phyloP scores from a whole-genome alignment of 2,888 invertebrate species.

The Diabrotica balteata region DNA sequence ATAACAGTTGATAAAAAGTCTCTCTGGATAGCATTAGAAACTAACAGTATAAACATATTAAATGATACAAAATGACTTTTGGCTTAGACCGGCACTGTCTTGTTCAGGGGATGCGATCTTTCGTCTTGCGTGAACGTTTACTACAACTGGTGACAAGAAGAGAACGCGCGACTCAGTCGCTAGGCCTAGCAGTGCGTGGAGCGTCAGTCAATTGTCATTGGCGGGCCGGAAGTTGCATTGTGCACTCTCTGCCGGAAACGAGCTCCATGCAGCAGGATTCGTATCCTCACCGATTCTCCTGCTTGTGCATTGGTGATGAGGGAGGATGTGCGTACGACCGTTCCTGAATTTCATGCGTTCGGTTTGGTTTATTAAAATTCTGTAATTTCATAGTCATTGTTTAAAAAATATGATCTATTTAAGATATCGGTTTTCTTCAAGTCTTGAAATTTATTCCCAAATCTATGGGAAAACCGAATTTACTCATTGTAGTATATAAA shows the following conservation, averaged over 20 bases:
- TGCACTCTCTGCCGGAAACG: conserved; percentile 59
- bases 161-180: conserved; percentile 39
- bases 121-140: conserved; percentile 22
- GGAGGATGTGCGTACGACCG: conserved; percentile 13
- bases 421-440: too few relatives aligned
- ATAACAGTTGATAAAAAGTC: too few relatives aligned
- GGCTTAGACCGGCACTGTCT: too few relatives aligned
- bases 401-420: too few relatives aligned
- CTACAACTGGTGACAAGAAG: conserved; percentile 10
- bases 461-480: too few relatives aligned
- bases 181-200: conserved; percentile 58
- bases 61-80: too few relatives aligned
- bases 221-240: conserved; percentile 47
- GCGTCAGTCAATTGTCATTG: conserved; percentile 58
- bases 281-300: conserved; percentile 30
- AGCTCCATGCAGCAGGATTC: conserved; percentile 56
- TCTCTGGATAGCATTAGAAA: too few relatives aligned
- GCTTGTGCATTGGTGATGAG: conserved; percentile 16
- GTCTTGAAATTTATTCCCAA: too few relatives aligned
- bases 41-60: too few relatives aligned
- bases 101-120: conserved; percentile 13
- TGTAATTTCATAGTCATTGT: not conserved
- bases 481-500: too few relatives aligned
- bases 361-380: not conserved
- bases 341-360: not conserved